These are phyloP conservation scores for Palaemon carinicauda DNA, from an alignment of 1,140 invertebrate genomes.

Conservation along the genomic window DNA sequence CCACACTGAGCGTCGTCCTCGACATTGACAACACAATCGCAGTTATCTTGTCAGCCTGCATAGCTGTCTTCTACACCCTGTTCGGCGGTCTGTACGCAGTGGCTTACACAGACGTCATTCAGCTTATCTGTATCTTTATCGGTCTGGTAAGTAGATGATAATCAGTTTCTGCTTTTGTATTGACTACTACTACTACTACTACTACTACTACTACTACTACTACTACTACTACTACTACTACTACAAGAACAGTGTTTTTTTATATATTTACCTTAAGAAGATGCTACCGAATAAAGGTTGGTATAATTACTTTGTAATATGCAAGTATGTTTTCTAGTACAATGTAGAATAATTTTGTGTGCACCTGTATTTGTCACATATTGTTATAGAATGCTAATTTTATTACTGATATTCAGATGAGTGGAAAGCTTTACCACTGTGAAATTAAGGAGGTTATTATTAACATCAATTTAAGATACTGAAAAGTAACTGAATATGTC, in stretches of 20 bases:
- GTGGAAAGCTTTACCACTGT: too few species aligned
- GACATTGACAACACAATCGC: conserved; percentile 71
- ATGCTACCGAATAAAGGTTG: too few species aligned
- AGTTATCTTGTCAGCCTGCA: conserved; percentile 74
- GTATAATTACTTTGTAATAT: too few species aligned
- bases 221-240: not conserved
- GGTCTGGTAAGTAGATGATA: conserved; percentile 72
- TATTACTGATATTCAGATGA: too few species aligned
- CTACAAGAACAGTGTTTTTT: not conserved
- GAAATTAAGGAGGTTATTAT: too few species aligned
- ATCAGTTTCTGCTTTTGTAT: too few species aligned
- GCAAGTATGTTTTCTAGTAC: too few species aligned
- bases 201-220: not conserved
- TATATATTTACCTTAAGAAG: not conserved
- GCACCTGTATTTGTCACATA: too few species aligned
- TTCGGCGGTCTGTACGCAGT: conserved; percentile 83
- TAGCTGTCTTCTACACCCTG: conserved; percentile 79
- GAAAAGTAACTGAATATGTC: too few species aligned
- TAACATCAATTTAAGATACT: too few species aligned
- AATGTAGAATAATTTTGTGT: too few species aligned
- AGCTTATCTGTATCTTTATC: conserved; percentile 80
- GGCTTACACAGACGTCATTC: conserved; percentile 82
- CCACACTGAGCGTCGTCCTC: conserved; percentile 76
- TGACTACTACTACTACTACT: not conserved
- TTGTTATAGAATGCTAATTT: too few species aligned